Evolutionary conservation across 2,113 vertebrate species (phyloP).

Genomic region (Grantiella picta): DNA sequence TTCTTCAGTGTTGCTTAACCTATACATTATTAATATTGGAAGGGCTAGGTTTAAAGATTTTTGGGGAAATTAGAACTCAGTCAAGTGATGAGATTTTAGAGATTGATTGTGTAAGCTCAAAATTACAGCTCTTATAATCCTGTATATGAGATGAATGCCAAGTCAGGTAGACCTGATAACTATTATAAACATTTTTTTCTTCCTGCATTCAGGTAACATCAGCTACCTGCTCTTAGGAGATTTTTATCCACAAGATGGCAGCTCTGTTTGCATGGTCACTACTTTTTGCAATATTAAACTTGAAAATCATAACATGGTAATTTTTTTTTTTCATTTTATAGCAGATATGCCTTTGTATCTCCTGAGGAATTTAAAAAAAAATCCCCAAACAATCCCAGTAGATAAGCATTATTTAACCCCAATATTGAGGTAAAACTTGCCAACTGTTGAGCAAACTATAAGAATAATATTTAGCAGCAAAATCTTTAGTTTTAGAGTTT

Average conservation of each 20-base stretch:
- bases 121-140: neutral
- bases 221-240: neutral
- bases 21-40: constrained; percentile 38
- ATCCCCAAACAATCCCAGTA: neutral
- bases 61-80: neutral
- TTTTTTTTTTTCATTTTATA: neutral
- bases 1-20: neutral
- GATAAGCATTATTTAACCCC: neutral
- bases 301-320: neutral
- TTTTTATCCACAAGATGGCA: constrained; percentile 65
- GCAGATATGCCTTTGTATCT: neutral
- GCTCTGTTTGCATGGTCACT: constrained; percentile 13
- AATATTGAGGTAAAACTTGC: neutral
- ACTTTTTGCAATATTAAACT: neutral
- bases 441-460: neutral
- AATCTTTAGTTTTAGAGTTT: neutral
- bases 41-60: constrained; percentile 22
- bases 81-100: neutral
- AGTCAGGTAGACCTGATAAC: neutral
- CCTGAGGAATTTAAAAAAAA: neutral
- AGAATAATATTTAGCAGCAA: neutral
- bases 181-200: neutral
- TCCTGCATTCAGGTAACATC: neutral
- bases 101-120: neutral
- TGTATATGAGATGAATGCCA: neutral